phyloP scores from a whole-genome alignment of 2,113 vertebrate genomes.

The Ia io region DNA sequence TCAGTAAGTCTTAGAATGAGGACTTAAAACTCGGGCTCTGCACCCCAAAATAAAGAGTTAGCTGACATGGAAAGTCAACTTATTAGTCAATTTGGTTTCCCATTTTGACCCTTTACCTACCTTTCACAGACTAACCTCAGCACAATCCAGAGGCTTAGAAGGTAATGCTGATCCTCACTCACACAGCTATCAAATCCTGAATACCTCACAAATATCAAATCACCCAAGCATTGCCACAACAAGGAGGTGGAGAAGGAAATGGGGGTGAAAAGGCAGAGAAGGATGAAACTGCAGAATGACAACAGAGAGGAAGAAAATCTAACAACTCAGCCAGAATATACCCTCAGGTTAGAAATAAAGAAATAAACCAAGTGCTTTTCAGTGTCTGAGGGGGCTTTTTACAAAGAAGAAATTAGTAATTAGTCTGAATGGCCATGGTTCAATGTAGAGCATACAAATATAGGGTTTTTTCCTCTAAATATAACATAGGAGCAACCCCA shows the following conservation, averaged over 20 bases:
- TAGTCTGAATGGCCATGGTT: constrained; percentile 51
- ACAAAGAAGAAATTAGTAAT: constrained; percentile 64
- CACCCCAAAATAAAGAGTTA: background rate
- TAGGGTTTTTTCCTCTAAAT: background rate
- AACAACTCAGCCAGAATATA: background rate
- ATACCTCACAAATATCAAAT: background rate
- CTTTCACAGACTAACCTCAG: background rate
- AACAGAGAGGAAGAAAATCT: constrained; percentile 18
- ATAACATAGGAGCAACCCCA: constrained; percentile 5
- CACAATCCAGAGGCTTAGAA: background rate
- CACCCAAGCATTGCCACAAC: background rate
- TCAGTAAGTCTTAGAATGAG: background rate
- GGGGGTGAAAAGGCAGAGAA: background rate
- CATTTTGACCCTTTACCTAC: background rate
- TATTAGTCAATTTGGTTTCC: background rate
- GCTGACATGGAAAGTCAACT: background rate
- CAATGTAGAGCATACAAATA: background rate
- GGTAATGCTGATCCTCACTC: background rate
- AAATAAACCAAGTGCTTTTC: background rate
- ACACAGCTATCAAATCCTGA: background rate
- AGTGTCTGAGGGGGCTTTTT: background rate
- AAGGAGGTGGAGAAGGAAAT: too few species aligned
- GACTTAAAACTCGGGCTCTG: background rate
- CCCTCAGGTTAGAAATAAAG: too few species aligned
- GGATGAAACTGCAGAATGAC: background rate